Percentiles rank a stretch among this genome's conserved stretches.
Evolutionary conservation across 2,888 invertebrate species (phyloP).

Genomic region (Ernsta delagoae): DNA sequence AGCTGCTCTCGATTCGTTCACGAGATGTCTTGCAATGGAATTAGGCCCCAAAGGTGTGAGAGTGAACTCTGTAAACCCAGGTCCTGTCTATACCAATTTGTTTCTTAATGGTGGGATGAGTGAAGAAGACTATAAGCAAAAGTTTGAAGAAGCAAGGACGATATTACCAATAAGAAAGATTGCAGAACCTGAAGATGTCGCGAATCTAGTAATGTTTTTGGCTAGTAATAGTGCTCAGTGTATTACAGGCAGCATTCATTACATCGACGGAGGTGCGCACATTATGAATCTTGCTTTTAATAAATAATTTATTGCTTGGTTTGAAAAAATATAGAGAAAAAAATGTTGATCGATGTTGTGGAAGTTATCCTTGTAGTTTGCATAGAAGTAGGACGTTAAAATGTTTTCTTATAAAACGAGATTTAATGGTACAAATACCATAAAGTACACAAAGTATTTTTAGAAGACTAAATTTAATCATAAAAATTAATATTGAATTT

Average conservation of each 20-base stretch:
- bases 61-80: slow-evolving; percentile 70
- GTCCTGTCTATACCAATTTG: slow-evolving; percentile 63
- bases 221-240: slow-evolving; percentile 65
- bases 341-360: background rate
- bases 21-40: slow-evolving; percentile 65
- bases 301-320: background rate
- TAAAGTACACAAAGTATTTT: too few relatives aligned
- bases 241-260: slow-evolving; percentile 62
- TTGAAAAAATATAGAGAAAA: too few relatives aligned
- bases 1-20: slow-evolving; percentile 69
- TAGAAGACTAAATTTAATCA: too few relatives aligned
- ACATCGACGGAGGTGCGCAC: slow-evolving; percentile 63
- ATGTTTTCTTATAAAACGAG: too few relatives aligned
- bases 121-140: slow-evolving; percentile 51
- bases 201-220: slow-evolving; percentile 61
- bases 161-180: slow-evolving; percentile 58
- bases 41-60: slow-evolving; percentile 63
- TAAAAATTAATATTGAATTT: too few relatives aligned
- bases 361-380: background rate
- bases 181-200: slow-evolving; percentile 59
- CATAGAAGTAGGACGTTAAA: background rate
- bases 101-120: slow-evolving; percentile 59
- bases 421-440: too few relatives aligned
- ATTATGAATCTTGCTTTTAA: too few relatives aligned
- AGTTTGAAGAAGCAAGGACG: slow-evolving; percentile 52